Percentiles rank a stretch among this genome's conserved stretches.
Conservation (phyloP, 2,113 vertebrate species). For the Centropus bengalensis region DNA sequence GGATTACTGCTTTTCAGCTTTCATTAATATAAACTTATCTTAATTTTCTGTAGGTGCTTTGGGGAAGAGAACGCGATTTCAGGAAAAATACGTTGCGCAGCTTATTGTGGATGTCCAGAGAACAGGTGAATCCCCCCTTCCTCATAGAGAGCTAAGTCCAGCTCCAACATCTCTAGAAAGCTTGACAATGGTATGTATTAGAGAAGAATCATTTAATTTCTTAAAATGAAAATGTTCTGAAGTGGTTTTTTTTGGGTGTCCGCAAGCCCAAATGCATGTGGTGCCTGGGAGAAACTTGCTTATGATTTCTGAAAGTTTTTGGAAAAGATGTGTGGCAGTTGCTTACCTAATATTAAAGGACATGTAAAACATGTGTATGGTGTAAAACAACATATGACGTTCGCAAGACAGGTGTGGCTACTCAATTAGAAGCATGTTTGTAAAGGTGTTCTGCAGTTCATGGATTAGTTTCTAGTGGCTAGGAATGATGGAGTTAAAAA, state of each 20-base stretch:
- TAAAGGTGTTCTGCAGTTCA: background rate
- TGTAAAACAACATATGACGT: background rate
- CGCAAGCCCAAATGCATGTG: background rate
- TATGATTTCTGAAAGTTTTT: background rate
- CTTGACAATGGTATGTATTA: slow-evolving; percentile 85
- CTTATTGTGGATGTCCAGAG: slow-evolving; percentile 89
- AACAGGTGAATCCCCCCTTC: slow-evolving; percentile 60
- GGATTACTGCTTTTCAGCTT: background rate
- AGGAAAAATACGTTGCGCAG: slow-evolving; percentile 92
- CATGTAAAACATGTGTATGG: too few species aligned
- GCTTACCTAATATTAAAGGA: background rate
- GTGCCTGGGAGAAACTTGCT: background rate
- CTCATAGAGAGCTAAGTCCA: slow-evolving; percentile 74
- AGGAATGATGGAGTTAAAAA: background rate
- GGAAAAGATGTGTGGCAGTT: background rate
- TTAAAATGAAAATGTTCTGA: background rate
- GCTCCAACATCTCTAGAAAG: slow-evolving; percentile 80
- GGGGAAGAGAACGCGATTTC: slow-evolving; percentile 93
- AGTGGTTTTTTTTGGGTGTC: background rate
- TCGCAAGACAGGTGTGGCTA: background rate
- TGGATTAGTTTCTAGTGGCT: background rate
- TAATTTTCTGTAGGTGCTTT: slow-evolving; percentile 84
- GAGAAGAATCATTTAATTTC: background rate
- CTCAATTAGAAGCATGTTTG: background rate
- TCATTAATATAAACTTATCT: background rate